Evolutionary conservation across 2,113 vertebrate genomes (phyloP), one percentile per base, ranked within the genome.

Genomic region (Gymnocephalus cernua): DNA sequence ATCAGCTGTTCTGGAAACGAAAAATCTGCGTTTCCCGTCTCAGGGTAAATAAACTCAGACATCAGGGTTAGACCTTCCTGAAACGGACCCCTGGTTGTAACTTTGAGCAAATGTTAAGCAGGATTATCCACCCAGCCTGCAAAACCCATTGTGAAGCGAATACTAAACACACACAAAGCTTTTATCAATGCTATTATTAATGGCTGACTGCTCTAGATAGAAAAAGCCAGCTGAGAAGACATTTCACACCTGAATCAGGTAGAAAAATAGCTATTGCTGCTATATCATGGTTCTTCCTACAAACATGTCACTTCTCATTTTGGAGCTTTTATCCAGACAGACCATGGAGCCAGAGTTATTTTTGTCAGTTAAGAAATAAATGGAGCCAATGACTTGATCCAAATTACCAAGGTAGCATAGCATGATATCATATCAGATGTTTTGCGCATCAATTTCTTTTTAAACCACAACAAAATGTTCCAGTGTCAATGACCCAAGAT

Each of bases 131-230:
- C 12, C 45, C 45, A 23, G 74, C 50, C 75, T 70, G 69, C 41
- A 53, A 53, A 66, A 66, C 65, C 16, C 32, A 57, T 47, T 71
- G 56, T 63, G 78, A 69, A 38, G 29, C 0, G 66, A 80, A 86
- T 85, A 68, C 51, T 77, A 63, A 89, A 76, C 82, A 66, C 59
- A 72, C 59, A 25, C 59, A 73, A 83, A 82, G 66, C 81, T 86
- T 83, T 86, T 89, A 88, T 91, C 81, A 85, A 71, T 83, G 77
- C 85, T 73, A 79, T 83, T 90, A 91, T 86, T 88, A 89, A 88
- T 85, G 90, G 64, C 45, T 85, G 77, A 75, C 74, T 90, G 87
- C 64, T 82, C 54, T 32, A 12, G 69, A 84, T 61, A 51, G 59
- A 65, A 84, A 86, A 85, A 78, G 23, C 38, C 29, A 41, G 73